Percentiles rank a stretch among this genome's conserved stretches.
These are phyloP conservation scores for Pardalotus punctatus DNA, from an alignment of 2,113 vertebrate species.

Conservation along the genomic window DNA sequence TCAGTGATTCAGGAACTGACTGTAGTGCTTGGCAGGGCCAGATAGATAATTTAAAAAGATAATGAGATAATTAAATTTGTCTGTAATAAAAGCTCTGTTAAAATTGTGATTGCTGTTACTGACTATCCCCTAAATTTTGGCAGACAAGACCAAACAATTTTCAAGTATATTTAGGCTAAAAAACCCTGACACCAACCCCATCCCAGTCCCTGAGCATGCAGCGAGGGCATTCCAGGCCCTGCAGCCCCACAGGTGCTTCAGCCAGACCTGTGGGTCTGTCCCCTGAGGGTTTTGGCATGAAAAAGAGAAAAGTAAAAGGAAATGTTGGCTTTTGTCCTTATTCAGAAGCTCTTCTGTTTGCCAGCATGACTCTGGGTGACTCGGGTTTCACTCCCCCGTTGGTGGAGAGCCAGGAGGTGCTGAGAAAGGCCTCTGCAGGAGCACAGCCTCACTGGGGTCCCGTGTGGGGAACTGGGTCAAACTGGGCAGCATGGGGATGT, in stretches of 20 bases:
- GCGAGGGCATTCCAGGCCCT: rapidly evolving
- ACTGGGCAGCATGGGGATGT: background rate
- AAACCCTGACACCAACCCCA: background rate
- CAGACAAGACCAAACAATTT: background rate
- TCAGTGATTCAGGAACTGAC: background rate
- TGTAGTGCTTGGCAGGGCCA: background rate
- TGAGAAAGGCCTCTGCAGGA: background rate
- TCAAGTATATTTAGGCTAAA: background rate
- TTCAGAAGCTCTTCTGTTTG: background rate
- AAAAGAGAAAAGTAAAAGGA: background rate
- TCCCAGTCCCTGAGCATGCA: background rate
- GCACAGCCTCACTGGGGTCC: background rate
- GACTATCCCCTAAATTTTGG: background rate
- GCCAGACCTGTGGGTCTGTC: background rate
- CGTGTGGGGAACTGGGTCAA: background rate
- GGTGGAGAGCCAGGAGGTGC: background rate
- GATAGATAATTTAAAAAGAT: background rate
- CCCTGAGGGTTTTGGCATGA: background rate
- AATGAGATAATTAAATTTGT: background rate
- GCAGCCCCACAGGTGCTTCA: background rate
- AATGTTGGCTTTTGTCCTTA: background rate
- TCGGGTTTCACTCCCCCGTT: background rate
- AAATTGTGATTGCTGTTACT: background rate
- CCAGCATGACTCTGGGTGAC: background rate
- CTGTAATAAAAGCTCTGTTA: background rate